Percentiles rank a stretch among this genome's conserved stretches.
Evolutionary conservation across 2,113 vertebrate genomes (phyloP).

Genomic region (Canis aureus): DNA sequence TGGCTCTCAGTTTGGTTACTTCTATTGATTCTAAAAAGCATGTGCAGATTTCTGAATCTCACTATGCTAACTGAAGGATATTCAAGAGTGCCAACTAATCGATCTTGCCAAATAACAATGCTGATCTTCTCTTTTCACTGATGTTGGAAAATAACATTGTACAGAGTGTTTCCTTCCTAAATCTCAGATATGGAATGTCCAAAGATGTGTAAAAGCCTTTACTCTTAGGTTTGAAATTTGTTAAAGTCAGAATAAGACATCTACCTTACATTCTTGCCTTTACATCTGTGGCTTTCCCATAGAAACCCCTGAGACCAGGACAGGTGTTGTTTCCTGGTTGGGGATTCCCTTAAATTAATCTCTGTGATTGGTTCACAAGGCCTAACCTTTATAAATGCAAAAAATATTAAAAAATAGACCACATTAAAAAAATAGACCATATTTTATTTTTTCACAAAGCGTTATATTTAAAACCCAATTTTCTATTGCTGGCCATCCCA

Average conservation of each 20-base stretch:
- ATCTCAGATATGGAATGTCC: neutral
- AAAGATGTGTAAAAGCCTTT: neutral
- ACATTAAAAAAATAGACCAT: neutral
- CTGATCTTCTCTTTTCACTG: neutral
- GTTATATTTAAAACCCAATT: conserved; percentile 18
- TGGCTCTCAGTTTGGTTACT: neutral
- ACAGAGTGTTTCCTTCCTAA: neutral
- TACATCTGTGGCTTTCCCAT: neutral
- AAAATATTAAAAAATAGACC: neutral
- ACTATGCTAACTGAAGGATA: neutral
- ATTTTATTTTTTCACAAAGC: neutral
- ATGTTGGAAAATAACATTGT: neutral
- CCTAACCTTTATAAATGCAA: neutral
- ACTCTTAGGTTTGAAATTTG: neutral
- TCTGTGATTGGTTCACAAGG: neutral
- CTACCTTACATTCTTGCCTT: neutral
- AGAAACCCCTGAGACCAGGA: neutral
- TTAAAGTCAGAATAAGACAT: neutral
- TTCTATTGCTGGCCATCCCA: neutral
- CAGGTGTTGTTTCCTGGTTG: neutral
- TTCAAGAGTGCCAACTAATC: neutral
- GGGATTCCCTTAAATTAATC: neutral
- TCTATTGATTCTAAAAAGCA: neutral
- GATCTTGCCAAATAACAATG: neutral
- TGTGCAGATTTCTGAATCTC: neutral